A percentile compares a stretch with the other conserved stretches of the same genome.
Evolutionary conservation across 1,140 invertebrate genomes (phyloP).

Genomic region (Whitmania pigra): DNA sequence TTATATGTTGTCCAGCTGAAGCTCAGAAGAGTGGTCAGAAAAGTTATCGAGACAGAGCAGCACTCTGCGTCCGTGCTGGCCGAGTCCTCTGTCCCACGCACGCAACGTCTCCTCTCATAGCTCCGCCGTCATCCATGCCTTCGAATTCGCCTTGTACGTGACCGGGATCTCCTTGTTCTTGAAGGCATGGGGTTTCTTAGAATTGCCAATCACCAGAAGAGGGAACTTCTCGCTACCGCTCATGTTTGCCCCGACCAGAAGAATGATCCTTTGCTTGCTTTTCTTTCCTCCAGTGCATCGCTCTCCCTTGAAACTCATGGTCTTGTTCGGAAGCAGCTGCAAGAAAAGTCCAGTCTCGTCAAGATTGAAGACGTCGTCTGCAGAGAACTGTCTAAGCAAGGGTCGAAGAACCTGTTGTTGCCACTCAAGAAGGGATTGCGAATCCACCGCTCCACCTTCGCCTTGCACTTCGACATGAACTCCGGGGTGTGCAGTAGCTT

Average conservation of each 20-base stretch:
- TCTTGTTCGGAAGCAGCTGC: constrained; percentile 2
- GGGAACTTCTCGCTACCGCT: constrained; percentile 27
- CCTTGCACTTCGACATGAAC: too few relatives aligned
- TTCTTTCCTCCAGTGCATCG: constrained; percentile 28
- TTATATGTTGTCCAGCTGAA: too few relatives aligned
- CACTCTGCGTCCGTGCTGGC: constrained; percentile 23
- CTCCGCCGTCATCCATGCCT: constrained; percentile 44
- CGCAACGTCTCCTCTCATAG: constrained; percentile 32
- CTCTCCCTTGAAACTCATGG: constrained; percentile 36
- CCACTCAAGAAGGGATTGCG: not conserved
- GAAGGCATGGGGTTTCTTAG: constrained; percentile 42
- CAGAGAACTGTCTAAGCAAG: not conserved
- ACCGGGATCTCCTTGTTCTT: constrained; percentile 39
- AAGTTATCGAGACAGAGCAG: constrained; percentile 31
- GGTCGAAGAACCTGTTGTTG: not conserved
- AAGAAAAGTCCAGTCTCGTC: constrained; percentile 22
- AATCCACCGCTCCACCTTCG: not conserved
- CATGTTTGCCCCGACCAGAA: constrained; percentile 28
- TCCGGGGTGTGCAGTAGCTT: too few relatives aligned
- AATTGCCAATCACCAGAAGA: constrained; percentile 41
- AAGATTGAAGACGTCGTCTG: constrained; percentile 17
- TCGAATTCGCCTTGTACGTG: constrained; percentile 37
- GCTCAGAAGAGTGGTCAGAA: constrained; percentile 27
- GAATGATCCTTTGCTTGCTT: constrained; percentile 27
- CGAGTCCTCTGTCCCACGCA: constrained; percentile 27